Evolutionary conservation across 2,797 vertebrate species (phyloP).

Genomic region (Hipposideros larvatus): DNA sequence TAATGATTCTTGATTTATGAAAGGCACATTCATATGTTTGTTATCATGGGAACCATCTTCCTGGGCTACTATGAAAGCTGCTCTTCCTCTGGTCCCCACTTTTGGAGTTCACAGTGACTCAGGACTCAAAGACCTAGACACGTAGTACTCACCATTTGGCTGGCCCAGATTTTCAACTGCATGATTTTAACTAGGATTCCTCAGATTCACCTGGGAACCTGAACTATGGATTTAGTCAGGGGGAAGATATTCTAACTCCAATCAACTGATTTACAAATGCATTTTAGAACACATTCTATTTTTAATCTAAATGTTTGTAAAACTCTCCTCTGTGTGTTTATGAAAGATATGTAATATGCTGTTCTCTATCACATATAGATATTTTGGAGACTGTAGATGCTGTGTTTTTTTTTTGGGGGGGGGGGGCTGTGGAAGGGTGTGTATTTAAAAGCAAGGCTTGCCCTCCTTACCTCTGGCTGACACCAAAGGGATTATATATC

Average conservation of each 20-base stretch:
- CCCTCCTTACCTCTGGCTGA: neutral
- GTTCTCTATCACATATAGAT: neutral
- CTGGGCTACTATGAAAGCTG: neutral
- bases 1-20: neutral
- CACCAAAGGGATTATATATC: neutral
- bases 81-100: neutral
- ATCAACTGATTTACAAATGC: neutral
- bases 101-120: neutral
- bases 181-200: neutral
- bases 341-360: neutral
- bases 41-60: neutral
- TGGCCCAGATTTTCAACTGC: conserved; percentile 4
- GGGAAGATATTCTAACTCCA: neutral
- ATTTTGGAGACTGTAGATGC: neutral
- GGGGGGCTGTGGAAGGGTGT: neutral
- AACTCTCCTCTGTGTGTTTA: neutral
- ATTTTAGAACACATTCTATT: neutral
- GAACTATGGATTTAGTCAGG: neutral
- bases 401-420: neutral
- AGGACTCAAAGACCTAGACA: neutral
- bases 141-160: neutral
- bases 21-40: neutral
- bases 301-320: neutral
- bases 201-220: neutral
- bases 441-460: neutral